A percentile compares a stretch with the other conserved stretches of the same genome.
phyloP scores from a whole-genome alignment of 2,888 invertebrate species.

The Syrphus vitripennis region DNA sequence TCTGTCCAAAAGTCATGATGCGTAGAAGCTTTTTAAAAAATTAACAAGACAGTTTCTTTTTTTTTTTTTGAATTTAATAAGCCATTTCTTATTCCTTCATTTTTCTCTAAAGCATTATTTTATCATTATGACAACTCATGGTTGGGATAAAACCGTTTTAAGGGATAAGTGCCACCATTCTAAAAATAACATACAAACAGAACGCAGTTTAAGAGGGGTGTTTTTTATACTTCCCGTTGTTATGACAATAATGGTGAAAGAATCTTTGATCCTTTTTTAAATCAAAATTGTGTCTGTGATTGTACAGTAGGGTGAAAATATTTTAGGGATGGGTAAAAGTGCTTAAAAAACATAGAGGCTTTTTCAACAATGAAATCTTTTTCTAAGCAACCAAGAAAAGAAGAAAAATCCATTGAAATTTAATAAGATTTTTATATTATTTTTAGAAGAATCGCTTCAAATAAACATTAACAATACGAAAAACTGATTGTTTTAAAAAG shows the following conservation, averaged over 20 bases:
- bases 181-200: background rate
- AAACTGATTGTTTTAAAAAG: too few species aligned
- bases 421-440: too few species aligned
- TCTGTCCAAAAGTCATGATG: background rate
- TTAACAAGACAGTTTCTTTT: slow-evolving; percentile 28
- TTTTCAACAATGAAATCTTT: too few species aligned
- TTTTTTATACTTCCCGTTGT: background rate
- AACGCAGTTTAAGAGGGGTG: background rate
- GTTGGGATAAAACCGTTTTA: slow-evolving; percentile 30
- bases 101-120: background rate
- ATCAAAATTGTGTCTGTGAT: background rate
- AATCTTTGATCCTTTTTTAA: slow-evolving; percentile 36
- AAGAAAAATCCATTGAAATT: too few species aligned
- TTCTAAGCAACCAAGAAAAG: too few species aligned
- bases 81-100: background rate
- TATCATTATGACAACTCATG: slow-evolving; percentile 26
- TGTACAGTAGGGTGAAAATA: background rate
- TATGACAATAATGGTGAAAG: background rate
- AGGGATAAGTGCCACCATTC: slow-evolving; percentile 11
- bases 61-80: slow-evolving; percentile 46
- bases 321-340: background rate
- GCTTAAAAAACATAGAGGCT: too few species aligned
- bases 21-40: slow-evolving; percentile 40
- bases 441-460: too few species aligned
- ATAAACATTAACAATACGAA: too few species aligned